Base-by-base conservation (phyloP, 2,888 invertebrate species). In the Pegoplata infirma region DNA sequence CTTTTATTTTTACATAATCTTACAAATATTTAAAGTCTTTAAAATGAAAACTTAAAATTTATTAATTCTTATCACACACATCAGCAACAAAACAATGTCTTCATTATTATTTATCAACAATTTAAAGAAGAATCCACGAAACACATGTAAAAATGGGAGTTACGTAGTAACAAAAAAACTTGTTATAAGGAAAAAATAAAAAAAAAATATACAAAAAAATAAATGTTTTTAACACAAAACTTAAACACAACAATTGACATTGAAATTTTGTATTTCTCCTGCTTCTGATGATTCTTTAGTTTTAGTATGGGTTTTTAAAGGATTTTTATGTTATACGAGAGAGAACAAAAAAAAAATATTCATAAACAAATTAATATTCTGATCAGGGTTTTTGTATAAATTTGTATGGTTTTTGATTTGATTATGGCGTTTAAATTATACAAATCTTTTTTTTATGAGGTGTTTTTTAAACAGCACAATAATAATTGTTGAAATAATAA, bases 31-130 rank as follows among this genome's bases (percentile, higher is more conserved):
- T 40, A 4, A 59, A 61, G 19, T 23, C 12, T 28, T 53, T 28
- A 17, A 46, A 61, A 47, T 7, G 12, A 66, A 63, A 16, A 8
- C n/a, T n/a, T 14, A 61, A 58, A 69, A 32, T 66, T 79, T 67
- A 75, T 72, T 17, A 79, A 79, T 79, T 79, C 75, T 67, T 63
- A 75, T 79, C 79, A 79, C 79, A 79, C 79, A 79, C 67, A 75
- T 72, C 63, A 75, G 25, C 56, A 73, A 21, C 55, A 55, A 77
- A 80, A 76, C 78, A 81, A 83, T 81, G 82, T 80, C 81, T 83
- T 83, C 73, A 82, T 83, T 82, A 81, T 83, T 81, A 83, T 82
- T 80, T 80, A 80, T 67, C 67, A 82, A 82, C 81, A 78, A 80
- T 81, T 82, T 82, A 81, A 82, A 82, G 72, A 80, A 78, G 76